Percentiles rank a stretch among this genome's conserved stretches.
phyloP scores from a whole-genome alignment of 92 coral and sea anemone species.

The Bergia puertoricense region DNA sequence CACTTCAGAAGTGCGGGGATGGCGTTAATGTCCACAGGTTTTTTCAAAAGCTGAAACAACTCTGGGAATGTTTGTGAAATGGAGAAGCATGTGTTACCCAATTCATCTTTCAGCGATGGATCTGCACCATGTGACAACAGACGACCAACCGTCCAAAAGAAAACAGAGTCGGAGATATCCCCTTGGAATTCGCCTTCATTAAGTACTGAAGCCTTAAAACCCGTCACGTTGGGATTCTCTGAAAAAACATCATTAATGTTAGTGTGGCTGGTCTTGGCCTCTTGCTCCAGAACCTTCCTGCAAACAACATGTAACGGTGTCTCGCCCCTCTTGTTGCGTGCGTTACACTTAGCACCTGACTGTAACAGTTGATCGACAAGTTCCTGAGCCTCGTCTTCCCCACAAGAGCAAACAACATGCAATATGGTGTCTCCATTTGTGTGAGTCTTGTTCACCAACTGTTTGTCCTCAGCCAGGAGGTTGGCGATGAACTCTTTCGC shows the following conservation, averaged over 20 bases:
- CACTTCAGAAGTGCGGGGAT: slow-evolving; percentile 34
- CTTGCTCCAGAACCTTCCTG: slow-evolving; percentile 5
- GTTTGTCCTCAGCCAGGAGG: not conserved
- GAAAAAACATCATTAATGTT: not conserved
- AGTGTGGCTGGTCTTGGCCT: not conserved
- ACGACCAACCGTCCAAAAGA: slow-evolving; percentile 44
- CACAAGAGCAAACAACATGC: slow-evolving; percentile 13
- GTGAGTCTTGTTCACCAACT: slow-evolving; percentile 14
- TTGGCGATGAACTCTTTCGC: not conserved
- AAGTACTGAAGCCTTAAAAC: not conserved
- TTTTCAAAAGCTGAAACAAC: not conserved
- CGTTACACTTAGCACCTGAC: slow-evolving; percentile 38
- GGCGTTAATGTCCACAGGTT: slow-evolving; percentile 30
- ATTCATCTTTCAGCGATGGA: slow-evolving; percentile 18
- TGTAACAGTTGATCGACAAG: slow-evolving; percentile 21
- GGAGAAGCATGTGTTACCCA: not conserved
- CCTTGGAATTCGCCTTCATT: slow-evolving; percentile 1
- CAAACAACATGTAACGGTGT: slow-evolving; percentile 41
- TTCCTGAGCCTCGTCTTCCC: slow-evolving; percentile 28
- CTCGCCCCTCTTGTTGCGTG: slow-evolving; percentile 24
- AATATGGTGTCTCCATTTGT: slow-evolving; percentile 10
- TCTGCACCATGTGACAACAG: slow-evolving; percentile 34
- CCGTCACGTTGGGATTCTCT: not conserved
- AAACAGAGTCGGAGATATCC: slow-evolving; percentile 4
- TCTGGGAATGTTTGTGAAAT: slow-evolving; percentile 2